Evolutionary conservation across 2,797 vertebrate genomes (phyloP).

Genomic region (Xenops minutus): DNA sequence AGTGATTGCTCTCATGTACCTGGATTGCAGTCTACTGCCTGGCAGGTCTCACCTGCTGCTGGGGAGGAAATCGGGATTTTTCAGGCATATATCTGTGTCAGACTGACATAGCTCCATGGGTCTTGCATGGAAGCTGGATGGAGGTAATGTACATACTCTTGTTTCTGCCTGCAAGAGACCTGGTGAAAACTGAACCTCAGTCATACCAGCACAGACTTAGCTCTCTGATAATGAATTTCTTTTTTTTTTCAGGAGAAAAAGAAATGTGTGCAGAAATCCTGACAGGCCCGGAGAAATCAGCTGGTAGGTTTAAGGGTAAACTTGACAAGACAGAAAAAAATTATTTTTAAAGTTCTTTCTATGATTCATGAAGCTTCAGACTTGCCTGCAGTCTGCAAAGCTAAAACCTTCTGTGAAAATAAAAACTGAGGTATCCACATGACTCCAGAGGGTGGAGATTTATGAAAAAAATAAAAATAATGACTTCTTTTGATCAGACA

Average conservation of each 20-base stretch:
- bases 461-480: neutral
- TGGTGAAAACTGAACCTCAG: neutral
- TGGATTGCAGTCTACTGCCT: neutral
- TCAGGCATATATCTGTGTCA: neutral
- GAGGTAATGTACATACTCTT: neutral
- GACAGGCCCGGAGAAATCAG: neutral
- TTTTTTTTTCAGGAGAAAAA: neutral
- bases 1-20: neutral
- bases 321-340: neutral
- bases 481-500: neutral
- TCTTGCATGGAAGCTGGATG: rapidly evolving
- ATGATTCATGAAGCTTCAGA: neutral
- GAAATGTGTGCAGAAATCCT: neutral
- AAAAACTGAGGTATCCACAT: neutral
- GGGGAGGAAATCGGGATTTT: neutral
- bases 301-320: neutral
- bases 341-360: neutral
- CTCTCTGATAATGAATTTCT: neutral
- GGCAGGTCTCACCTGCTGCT: neutral
- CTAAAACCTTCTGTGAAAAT: neutral
- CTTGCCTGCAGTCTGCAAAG: neutral
- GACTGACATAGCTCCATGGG: neutral
- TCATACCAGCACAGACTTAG: neutral
- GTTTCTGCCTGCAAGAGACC: neutral
- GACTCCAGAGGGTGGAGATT: neutral